Evolutionary conservation across 2,113 vertebrate species (phyloP).

Genomic region (Myodes glareolus): DNA sequence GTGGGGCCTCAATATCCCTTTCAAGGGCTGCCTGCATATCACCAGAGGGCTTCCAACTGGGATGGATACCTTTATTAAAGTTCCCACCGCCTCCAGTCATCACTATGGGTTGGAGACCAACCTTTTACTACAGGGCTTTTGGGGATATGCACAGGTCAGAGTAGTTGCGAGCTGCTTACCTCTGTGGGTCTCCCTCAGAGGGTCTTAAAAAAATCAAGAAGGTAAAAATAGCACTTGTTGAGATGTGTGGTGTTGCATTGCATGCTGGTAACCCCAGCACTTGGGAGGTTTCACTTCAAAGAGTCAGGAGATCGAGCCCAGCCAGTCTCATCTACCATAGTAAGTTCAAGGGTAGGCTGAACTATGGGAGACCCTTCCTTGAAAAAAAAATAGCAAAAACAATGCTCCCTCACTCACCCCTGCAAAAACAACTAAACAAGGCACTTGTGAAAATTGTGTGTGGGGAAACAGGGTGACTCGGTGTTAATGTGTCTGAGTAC

Average conservation of each 20-base stretch:
- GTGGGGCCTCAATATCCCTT: not conserved
- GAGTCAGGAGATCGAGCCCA: not conserved
- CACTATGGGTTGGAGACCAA: not conserved
- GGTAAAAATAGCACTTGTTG: not conserved
- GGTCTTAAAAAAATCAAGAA: not conserved
- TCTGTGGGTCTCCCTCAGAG: not conserved
- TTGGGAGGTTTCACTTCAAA: not conserved
- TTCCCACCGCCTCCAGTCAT: not conserved
- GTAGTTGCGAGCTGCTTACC: not conserved
- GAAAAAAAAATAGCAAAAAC: not conserved
- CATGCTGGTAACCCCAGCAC: not conserved
- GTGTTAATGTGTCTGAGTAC: not conserved
- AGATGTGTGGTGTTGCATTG: not conserved
- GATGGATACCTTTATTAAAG: no score
- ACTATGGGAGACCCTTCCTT: not conserved
- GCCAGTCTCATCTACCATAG: not conserved
- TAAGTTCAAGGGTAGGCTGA: not conserved
- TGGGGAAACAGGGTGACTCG: not conserved
- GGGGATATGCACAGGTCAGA: not conserved
- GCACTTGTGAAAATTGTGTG: not conserved
- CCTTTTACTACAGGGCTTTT: not conserved
- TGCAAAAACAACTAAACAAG: not conserved
- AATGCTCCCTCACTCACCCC: not conserved
- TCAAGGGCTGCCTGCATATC: not conserved
- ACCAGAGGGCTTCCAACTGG: not conserved